Evolutionary conservation across 1,140 invertebrate genomes (phyloP).

Genomic region (Glossosoma conforme): DNA sequence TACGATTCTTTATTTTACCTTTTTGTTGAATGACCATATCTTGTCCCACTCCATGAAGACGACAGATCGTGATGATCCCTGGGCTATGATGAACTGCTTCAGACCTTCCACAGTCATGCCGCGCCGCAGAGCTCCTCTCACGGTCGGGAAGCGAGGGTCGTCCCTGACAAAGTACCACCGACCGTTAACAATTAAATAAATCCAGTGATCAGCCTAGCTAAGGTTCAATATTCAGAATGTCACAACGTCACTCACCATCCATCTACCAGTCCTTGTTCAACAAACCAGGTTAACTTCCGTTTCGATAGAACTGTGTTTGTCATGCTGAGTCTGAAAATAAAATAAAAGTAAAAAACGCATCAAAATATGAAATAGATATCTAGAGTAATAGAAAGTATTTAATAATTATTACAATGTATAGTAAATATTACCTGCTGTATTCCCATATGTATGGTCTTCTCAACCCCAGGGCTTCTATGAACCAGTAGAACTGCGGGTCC

Average conservation of each 20-base stretch:
- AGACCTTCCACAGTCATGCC: constrained; percentile 97
- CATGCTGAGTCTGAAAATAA: constrained; percentile 77
- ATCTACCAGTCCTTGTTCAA: constrained; percentile 87
- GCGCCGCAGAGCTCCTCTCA: constrained; percentile 88
- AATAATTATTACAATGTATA: background rate
- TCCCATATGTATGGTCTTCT: constrained; percentile 93
- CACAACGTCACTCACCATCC: constrained; percentile 73
- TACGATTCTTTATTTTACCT: no score
- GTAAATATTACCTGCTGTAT: constrained; percentile 62
- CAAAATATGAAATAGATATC: no score
- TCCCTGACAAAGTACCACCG: constrained; percentile 60
- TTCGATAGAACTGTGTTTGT: constrained; percentile 97
- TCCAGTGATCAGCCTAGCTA: no score
- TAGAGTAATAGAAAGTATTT: background rate
- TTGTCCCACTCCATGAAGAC: constrained; percentile 99
- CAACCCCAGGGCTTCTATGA: constrained; percentile 80
- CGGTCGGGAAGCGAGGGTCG: constrained; percentile 98
- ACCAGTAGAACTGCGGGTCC: constrained; percentile 98
- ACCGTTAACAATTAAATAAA: background rate
- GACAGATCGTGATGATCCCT: constrained; percentile 95
- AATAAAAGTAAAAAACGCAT: constrained; percentile 5
- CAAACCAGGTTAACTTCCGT: constrained; percentile 96
- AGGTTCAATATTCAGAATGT: background rate
- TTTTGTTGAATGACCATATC: constrained; percentile 99
- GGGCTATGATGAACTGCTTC: constrained; percentile 97